Percentiles rank a stretch among this genome's conserved stretches.
Conservation (phyloP, 2,113 vertebrate genomes). For the human region DNA sequence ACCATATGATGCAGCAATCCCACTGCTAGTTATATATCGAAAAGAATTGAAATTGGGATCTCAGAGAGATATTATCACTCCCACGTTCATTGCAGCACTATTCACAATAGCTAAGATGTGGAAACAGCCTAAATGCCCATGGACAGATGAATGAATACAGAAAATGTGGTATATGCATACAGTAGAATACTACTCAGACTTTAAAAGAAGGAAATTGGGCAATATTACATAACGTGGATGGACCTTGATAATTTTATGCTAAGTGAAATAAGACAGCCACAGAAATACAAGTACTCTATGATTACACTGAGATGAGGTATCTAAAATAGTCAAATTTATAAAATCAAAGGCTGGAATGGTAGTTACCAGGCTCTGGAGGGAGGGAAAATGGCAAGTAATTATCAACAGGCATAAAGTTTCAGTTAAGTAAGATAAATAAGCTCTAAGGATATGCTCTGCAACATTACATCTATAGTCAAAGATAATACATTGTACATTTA, state of each 20-base stretch:
- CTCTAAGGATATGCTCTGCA: neutral
- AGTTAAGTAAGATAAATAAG: neutral
- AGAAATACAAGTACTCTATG: neutral
- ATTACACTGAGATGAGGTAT: neutral
- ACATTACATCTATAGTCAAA: neutral
- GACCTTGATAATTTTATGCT: neutral
- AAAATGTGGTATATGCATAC: neutral
- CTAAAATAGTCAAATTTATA: neutral
- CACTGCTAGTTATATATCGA: neutral
- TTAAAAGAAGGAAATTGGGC: neutral
- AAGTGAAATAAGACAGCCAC: neutral
- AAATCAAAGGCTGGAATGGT: neutral
- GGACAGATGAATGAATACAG: neutral
- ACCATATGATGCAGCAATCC: neutral
- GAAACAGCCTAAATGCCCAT: neutral
- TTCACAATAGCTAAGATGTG: neutral
- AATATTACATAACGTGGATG: neutral
- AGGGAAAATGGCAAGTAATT: neutral
- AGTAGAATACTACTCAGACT: neutral
- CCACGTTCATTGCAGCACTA: neutral
- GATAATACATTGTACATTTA: neutral
- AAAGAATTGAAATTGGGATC: neutral
- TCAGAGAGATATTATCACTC: neutral
- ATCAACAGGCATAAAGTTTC: neutral
- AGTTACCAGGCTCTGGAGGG: neutral